Evolutionary conservation across 2,113 vertebrate species (phyloP).

Genomic region (Gopherus evgoodei): DNA sequence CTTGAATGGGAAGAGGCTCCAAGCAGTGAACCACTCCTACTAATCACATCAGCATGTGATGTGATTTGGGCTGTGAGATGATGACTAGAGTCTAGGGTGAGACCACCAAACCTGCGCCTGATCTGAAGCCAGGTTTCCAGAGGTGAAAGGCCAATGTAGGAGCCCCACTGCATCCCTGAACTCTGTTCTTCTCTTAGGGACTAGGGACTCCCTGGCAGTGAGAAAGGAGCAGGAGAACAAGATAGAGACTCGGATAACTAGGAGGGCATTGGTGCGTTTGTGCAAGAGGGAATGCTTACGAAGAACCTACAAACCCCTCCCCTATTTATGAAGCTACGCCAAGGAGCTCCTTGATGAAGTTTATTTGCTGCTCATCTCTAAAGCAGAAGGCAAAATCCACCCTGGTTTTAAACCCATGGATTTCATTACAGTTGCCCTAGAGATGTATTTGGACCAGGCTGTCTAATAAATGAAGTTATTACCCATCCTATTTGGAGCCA

Average conservation of each 20-base stretch:
- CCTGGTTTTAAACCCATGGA: neutral
- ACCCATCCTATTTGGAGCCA: neutral
- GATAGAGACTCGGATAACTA: neutral
- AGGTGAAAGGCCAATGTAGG: neutral
- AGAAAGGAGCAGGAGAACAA: neutral
- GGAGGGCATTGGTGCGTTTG: neutral
- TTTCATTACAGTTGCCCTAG: neutral
- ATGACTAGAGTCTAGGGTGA: neutral
- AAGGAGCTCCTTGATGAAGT: neutral
- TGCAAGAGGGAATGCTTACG: neutral
- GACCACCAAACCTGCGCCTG: neutral
- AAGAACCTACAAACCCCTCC: neutral
- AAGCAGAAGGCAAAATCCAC: neutral
- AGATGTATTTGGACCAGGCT: neutral
- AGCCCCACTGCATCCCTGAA: neutral
- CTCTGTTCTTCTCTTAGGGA: accelerated
- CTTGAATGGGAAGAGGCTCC: neutral
- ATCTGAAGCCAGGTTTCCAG: neutral
- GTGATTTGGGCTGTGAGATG: neutral
- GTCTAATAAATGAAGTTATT: neutral
- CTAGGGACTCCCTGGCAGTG: accelerated
- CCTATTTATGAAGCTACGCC: neutral
- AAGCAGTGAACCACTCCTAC: neutral
- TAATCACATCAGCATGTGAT: neutral
- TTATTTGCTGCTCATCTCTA: neutral